Conservation (phyloP, 64 coral and sea anemone genomes). For the Dendronephthya gigantea region DNA sequence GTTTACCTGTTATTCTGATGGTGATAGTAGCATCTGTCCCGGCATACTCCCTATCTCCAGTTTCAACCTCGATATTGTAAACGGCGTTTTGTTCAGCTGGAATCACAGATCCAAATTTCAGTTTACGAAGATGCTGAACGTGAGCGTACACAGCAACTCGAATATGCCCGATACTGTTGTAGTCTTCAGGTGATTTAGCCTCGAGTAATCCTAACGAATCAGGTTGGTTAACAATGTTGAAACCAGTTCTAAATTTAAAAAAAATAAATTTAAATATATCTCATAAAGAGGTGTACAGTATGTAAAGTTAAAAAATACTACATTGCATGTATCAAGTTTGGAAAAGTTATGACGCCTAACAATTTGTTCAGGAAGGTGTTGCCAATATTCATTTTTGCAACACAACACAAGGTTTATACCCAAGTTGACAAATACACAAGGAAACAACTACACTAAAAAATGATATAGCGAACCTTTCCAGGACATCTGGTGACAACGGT, state of each 20-base stretch:
- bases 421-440: too few species aligned
- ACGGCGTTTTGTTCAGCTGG: background rate
- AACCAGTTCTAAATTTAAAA: slow-evolving; percentile 12
- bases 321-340: too few species aligned
- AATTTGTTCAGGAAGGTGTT: too few species aligned
- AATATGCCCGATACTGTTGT: slow-evolving; percentile 30
- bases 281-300: too few species aligned
- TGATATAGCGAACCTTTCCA: background rate
- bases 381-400: too few species aligned
- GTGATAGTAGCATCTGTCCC: slow-evolving; percentile 22
- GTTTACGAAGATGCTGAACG: background rate
- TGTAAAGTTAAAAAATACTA: too few species aligned
- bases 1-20: slow-evolving; percentile 40
- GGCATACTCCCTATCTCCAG: background rate
- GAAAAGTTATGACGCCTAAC: too few species aligned
- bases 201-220: slow-evolving; percentile 21
- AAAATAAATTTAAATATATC: too few species aligned
- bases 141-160: slow-evolving; percentile 13
- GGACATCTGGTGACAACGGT: background rate
- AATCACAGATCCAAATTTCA: background rate
- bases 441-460: too few species aligned
- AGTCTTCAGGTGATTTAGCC: slow-evolving; percentile 40
- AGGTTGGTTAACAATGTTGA: slow-evolving; percentile 32
- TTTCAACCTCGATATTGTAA: slow-evolving; percentile 31
- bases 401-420: too few species aligned